Base-by-base conservation (phyloP, 2,797 vertebrate genomes). In the Toxotes lorentzi region DNA sequence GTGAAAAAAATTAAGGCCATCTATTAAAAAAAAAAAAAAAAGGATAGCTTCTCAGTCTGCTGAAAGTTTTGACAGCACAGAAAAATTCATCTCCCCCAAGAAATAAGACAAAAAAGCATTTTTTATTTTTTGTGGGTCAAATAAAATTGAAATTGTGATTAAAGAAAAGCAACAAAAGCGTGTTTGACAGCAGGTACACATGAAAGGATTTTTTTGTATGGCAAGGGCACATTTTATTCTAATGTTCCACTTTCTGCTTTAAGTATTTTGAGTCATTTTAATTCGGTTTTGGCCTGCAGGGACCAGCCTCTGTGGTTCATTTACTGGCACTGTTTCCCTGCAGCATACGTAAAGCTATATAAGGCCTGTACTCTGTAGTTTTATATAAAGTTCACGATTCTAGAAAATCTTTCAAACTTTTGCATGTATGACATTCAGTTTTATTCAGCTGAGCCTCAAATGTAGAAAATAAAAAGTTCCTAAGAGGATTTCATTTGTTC, bases 221-320 rank as follows among this genome's bases (percentile, higher is more conserved):
- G 41, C 35, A 62, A 12, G n/a, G 30, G 45, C 45, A 12, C 13
- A 27, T 71, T 83, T 79, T 71, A 69, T 73, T 70, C 8, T 4
- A 45, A 65, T 70, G 59, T 67, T 23, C 13, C 12, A 12, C 38
- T 23, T 64, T 47, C 57, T 24, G 34, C 38, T 62, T 3, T 0
- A 41, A 66, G n/a, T 38, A 34, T 64, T 48, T 51, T 12, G 9
- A 2, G 24, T 51, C 11, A 23, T 24, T 38, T 47, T 11, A 12
- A 5, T 32, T 34, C 3, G 13, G 4, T 4, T 62, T 67, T 21
- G 21, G 4, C 63, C 41, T 71, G 72, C 67, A 56, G 27, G 35
- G 43, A 59, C 67, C 62, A 16, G 53, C 53, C 40, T 62, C 32
- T 78, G 30, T 32, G 53, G 21, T 32, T 40, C 0, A 32, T 65